Conservation (phyloP, 2,888 invertebrate species). For the Tillus elongatus region DNA sequence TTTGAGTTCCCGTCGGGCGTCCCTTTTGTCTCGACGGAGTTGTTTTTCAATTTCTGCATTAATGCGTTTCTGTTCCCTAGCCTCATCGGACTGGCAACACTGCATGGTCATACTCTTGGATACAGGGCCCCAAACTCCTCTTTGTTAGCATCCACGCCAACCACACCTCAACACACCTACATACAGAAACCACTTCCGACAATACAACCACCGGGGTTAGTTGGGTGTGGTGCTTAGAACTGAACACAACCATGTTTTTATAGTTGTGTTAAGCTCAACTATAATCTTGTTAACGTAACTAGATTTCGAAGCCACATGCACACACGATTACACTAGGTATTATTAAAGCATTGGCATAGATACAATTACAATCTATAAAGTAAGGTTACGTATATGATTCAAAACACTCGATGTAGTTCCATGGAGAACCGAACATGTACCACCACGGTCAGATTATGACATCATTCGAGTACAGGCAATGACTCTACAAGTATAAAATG, state of each 20-base stretch:
- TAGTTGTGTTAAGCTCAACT: conserved; percentile 29
- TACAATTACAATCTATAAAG: background rate
- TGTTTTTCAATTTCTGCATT: conserved; percentile 99
- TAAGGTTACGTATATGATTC: conserved; percentile 3
- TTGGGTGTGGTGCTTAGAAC: conserved; percentile 39
- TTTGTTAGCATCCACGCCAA: conserved; percentile 45
- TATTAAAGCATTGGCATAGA: conserved; percentile 2
- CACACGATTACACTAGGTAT: conserved; percentile 6
- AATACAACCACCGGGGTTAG: conserved; percentile 33
- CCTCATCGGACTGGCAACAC: conserved; percentile 99
- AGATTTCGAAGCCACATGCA: conserved; percentile 64
- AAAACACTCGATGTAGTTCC: too few relatives aligned
- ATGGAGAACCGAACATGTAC: too few relatives aligned
- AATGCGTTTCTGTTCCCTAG: conserved; percentile 99
- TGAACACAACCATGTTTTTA: conserved; percentile 46
- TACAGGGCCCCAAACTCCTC: conserved; percentile 47
- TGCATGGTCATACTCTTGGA: conserved; percentile 66
- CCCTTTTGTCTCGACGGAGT: conserved; percentile 97
- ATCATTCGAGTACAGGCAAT: too few relatives aligned
- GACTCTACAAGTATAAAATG: too few relatives aligned
- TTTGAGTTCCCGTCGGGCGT: conserved; percentile 94
- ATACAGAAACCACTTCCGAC: conserved; percentile 34
- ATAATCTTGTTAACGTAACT: conserved; percentile 70
- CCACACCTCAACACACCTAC: conserved; percentile 43
- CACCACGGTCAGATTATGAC: too few relatives aligned